phyloP scores from a whole-genome alignment of 1,140 invertebrate species.

The Drosophila sp. region DNA sequence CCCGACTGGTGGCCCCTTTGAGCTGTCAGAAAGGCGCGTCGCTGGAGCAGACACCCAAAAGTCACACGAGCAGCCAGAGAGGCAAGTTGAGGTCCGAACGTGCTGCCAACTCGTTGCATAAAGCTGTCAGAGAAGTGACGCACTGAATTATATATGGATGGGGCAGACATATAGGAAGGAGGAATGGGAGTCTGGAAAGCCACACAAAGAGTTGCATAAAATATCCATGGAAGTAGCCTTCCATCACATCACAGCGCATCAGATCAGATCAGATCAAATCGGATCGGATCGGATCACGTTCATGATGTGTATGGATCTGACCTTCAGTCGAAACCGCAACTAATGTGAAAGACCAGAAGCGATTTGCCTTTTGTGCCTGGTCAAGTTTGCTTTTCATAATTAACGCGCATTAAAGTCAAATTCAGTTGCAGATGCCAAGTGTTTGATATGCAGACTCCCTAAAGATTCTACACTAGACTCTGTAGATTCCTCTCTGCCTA shows the following conservation, averaged over 20 bases:
- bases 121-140: constrained; percentile 66
- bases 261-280: constrained; percentile 1
- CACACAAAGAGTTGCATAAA: constrained; percentile 33
- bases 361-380: constrained; percentile 51
- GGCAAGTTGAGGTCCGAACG: constrained; percentile 16
- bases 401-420: constrained; percentile 76
- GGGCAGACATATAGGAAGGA: constrained; percentile 16
- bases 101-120: constrained; percentile 47
- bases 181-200: constrained; percentile 17
- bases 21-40: constrained; percentile 68
- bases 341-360: constrained; percentile 69
- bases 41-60: constrained; percentile 57
- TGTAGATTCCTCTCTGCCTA: background rate
- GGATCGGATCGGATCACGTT: constrained; percentile 4
- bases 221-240: background rate
- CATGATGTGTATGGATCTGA: constrained; percentile 18
- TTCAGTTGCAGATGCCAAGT: constrained; percentile 56
- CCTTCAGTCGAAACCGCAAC: constrained; percentile 58
- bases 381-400: constrained; percentile 78
- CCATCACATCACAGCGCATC: constrained; percentile 13
- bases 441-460: constrained; percentile 45
- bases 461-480: background rate
- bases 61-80: constrained; percentile 57
- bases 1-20: constrained; percentile 1
- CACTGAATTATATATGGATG: constrained; percentile 70